Percentiles rank a stretch among this genome's conserved stretches.
These are phyloP conservation scores for Aplodontia rufa DNA, from an alignment of 2,113 vertebrate species.

Conservation along the genomic window DNA sequence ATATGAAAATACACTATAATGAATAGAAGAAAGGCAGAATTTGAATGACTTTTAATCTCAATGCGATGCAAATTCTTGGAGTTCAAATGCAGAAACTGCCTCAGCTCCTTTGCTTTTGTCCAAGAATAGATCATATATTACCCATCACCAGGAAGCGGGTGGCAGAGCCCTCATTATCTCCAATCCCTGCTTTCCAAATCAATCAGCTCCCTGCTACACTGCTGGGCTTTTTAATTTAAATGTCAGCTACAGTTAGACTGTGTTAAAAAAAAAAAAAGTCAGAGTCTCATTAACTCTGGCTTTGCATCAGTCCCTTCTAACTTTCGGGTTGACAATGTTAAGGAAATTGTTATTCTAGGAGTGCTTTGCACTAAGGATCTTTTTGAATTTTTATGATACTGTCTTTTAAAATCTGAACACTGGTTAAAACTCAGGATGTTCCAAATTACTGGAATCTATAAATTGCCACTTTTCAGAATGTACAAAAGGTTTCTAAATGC, in stretches of 20 bases:
- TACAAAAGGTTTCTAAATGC: background rate
- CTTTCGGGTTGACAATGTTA: conserved; percentile 37
- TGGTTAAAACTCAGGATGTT: conserved; percentile 28
- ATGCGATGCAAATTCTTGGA: background rate
- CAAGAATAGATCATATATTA: conserved; percentile 65
- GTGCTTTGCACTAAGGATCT: background rate
- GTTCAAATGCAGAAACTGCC: background rate
- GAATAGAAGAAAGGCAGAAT: conserved; percentile 64
- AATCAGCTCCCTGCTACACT: conserved; percentile 36
- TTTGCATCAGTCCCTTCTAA: conserved; percentile 39
- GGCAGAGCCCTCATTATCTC: conserved; percentile 60
- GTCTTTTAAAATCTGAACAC: conserved; percentile 44
- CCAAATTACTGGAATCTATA: conserved; percentile 29
- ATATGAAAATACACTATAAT: conserved; percentile 49
- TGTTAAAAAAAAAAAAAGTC: conserved; percentile 40
- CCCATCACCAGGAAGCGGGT: background rate
- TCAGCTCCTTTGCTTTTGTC: conserved; percentile 51
- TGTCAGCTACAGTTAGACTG: conserved; percentile 63
- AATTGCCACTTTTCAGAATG: background rate
- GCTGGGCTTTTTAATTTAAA: conserved; percentile 63
- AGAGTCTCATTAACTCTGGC: conserved; percentile 26
- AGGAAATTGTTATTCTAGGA: conserved; percentile 48
- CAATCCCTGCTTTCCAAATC: conserved; percentile 16
- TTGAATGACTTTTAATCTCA: conserved; percentile 41
- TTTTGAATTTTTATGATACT: conserved; percentile 35